Evolutionary conservation across 1,140 invertebrate genomes (phyloP).

Genomic region (Sycophaga agraensis): DNA sequence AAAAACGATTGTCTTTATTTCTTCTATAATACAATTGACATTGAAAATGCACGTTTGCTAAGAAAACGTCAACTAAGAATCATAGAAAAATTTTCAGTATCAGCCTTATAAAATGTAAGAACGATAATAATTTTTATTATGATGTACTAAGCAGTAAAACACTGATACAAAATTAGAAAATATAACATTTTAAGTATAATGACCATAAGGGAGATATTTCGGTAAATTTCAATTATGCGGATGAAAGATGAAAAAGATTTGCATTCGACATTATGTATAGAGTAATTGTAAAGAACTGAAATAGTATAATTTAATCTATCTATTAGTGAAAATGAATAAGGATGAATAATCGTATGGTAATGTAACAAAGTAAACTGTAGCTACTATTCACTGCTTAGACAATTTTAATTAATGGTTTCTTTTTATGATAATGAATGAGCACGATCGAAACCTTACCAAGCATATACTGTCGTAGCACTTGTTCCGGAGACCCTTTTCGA

Average conservation of each 20-base stretch:
- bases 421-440: constrained; percentile 38
- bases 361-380: constrained; percentile 18
- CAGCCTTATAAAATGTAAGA: constrained; percentile 31
- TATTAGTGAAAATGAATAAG: neutral
- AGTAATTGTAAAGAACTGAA: neutral
- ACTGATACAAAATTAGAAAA: neutral
- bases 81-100: constrained; percentile 47
- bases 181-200: no score
- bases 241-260: no score
- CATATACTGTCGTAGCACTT: constrained; percentile 69
- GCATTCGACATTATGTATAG: no score
- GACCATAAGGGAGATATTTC: no score
- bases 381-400: constrained; percentile 25
- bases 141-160: constrained; percentile 15
- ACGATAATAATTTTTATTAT: neutral
- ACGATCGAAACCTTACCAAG: constrained; percentile 61
- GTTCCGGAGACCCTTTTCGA: constrained; percentile 63
- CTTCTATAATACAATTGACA: constrained; percentile 12
- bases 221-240: no score
- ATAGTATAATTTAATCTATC: neutral
- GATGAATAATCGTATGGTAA: constrained; percentile 13
- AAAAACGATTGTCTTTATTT: neutral
- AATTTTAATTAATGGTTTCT: constrained; percentile 10
- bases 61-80: constrained; percentile 8
- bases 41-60: neutral